Evolutionary conservation across 2,113 vertebrate species (phyloP), one percentile per base, ranked within the genome.

Genomic region (Misgurnus anguillicaudatus): DNA sequence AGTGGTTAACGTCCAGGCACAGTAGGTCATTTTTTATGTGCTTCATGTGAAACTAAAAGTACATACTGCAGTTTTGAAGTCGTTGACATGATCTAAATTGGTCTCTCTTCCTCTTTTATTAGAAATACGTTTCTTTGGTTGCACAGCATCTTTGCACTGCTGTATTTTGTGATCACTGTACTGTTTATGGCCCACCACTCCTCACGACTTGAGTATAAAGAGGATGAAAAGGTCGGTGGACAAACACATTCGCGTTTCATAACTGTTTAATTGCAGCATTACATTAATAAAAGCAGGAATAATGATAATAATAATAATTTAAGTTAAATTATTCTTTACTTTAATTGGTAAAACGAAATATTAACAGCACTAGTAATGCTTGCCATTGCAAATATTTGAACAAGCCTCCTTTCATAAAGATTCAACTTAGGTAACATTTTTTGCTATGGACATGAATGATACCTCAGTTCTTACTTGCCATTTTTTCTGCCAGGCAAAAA

Each of bases 141-240:
- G 68, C 97, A 99, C 80, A 95, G 96, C 87, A 82, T 95, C 84
- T 94, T 99, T 0, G 92, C 97, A 3, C 92, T 99, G 84, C 78
- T 98, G 48, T 99, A 98, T 89, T 99, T 99, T 89, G 86, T 98
- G 81, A 87, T 94, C 86, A 97, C 95, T 0, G 11, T 94, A 67
- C 42, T 96, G 84, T 94, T 94, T 85, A 98, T 99, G 98, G 90
- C 89, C 80, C 97, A 98, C 85, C 98, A 99, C 87, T 93, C 94
- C 1, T 80, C 94, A 60, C 90, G 92, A 9, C 91, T 98, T 75
- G 94, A 96, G 67, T 95, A 96, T 92, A 93, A 88, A 83, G 95
- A 94, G 79, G 93, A 93, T 0, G 93, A 95, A 83, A 95, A 94
- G 95, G 98, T 98, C 69, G 90, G 92, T 86, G 77, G 21, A 8